phyloP scores from a whole-genome alignment of 2,113 vertebrate species.

The Eudorcas thomsonii region DNA sequence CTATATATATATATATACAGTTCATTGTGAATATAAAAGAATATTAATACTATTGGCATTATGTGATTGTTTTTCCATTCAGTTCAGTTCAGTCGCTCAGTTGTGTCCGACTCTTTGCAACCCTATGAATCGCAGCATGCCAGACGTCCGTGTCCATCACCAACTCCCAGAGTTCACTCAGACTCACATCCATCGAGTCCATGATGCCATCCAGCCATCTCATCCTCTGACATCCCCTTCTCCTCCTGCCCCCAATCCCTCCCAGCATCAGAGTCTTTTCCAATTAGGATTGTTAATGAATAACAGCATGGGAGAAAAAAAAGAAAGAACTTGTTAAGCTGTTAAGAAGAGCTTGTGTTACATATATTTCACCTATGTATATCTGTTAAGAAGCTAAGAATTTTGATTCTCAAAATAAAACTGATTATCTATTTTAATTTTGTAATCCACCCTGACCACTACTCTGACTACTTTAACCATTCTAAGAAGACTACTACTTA shows the following conservation, averaged over 20 bases:
- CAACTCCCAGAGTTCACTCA: too few relatives aligned
- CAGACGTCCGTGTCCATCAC: too few relatives aligned
- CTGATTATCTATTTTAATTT: not conserved
- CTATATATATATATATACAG: too few relatives aligned
- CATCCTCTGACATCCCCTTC: too few relatives aligned
- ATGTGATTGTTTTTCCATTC: not conserved
- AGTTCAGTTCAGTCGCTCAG: too few relatives aligned
- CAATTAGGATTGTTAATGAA: not conserved
- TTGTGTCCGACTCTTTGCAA: too few relatives aligned
- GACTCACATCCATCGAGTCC: accelerated
- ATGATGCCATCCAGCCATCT: too few relatives aligned
- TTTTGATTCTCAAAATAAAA: not conserved
- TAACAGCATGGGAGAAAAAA: not conserved
- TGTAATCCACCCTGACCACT: not conserved
- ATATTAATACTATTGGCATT: not conserved
- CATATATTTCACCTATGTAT: not conserved
- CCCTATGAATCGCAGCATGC: too few relatives aligned
- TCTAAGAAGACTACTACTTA: not conserved
- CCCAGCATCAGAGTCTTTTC: too few relatives aligned
- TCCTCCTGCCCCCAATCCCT: too few relatives aligned
- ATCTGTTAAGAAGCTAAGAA: not conserved
- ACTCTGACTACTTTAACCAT: not conserved
- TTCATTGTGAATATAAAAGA: not conserved
- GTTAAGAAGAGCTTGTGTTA: not conserved
- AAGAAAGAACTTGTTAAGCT: not conserved